Percentiles rank a stretch among this genome's conserved stretches.
phyloP scores from a whole-genome alignment of 1,140 invertebrate species.

The Agrilus planipennis region DNA sequence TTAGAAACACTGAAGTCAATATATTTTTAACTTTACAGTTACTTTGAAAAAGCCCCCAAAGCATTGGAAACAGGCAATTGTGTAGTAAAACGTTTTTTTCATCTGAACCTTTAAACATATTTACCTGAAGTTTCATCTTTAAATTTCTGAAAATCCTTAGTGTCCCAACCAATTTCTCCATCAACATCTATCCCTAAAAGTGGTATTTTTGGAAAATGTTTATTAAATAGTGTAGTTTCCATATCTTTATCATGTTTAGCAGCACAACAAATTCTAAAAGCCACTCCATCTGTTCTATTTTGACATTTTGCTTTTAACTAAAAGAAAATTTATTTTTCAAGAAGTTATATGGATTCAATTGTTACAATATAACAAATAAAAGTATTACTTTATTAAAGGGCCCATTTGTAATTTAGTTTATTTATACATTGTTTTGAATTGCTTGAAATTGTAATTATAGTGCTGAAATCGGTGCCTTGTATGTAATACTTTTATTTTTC shows the following conservation, averaged over 20 bases:
- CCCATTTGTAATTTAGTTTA: neutral
- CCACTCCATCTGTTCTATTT: neutral
- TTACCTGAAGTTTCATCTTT: too few species aligned
- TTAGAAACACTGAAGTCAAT: too few species aligned
- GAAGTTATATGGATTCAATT: neutral
- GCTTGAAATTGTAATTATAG: too few species aligned
- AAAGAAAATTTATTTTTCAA: neutral
- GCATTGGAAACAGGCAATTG: too few species aligned
- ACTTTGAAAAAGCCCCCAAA: too few species aligned
- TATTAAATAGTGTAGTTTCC: neutral
- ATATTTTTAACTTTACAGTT: too few species aligned
- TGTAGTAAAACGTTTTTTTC: too few species aligned
- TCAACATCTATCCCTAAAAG: constrained; percentile 2
- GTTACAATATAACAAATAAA: neutral
- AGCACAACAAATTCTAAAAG: neutral
- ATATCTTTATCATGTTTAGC: neutral
- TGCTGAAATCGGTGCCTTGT: too few species aligned
- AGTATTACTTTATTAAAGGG: neutral
- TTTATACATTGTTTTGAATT: neutral
- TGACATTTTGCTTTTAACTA: neutral
- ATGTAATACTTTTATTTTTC: neutral
- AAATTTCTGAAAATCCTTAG: too few species aligned
- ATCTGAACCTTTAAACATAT: too few species aligned
- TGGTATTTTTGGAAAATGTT: neutral
- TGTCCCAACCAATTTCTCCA: constrained; percentile 4